Percentiles rank a stretch among this genome's conserved stretches.
Conservation (phyloP, 1,140 invertebrate species). For the Anoplolepis gracilipes region DNA sequence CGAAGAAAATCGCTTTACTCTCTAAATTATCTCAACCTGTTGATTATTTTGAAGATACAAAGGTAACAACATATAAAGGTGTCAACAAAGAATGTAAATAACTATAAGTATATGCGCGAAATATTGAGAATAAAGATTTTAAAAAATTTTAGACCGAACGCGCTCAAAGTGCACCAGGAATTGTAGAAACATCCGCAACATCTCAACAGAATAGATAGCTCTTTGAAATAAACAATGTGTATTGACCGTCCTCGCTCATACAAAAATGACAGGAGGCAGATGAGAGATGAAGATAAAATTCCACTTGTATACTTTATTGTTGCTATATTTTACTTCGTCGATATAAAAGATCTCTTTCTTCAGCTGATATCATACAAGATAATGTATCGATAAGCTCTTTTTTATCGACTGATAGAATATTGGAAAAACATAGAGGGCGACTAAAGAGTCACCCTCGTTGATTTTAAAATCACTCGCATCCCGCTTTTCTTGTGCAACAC, state of each 20-base stretch:
- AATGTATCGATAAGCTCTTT: too few relatives aligned
- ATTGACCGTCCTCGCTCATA: neutral
- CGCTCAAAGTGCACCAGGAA: conserved; percentile 53
- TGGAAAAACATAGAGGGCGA: neutral
- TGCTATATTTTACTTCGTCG: neutral
- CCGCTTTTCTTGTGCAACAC: neutral
- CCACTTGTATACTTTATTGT: neutral
- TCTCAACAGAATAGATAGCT: neutral
- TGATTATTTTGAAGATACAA: neutral
- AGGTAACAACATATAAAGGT: too few relatives aligned
- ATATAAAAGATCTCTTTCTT: neutral
- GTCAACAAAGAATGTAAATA: neutral
- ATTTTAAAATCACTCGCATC: neutral
- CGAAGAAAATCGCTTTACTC: neutral
- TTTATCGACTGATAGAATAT: too few relatives aligned
- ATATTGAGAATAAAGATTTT: neutral
- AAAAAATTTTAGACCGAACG: neutral
- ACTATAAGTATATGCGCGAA: neutral
- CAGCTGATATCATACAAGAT: too few relatives aligned
- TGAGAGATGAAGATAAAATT: neutral
- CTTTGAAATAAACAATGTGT: neutral
- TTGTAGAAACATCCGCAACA: neutral
- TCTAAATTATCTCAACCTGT: conserved; percentile 19
- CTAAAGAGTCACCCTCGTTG: neutral
- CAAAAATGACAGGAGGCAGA: neutral